Conservation (phyloP, 1,140 invertebrate species). For the Aphis craccivora region DNA sequence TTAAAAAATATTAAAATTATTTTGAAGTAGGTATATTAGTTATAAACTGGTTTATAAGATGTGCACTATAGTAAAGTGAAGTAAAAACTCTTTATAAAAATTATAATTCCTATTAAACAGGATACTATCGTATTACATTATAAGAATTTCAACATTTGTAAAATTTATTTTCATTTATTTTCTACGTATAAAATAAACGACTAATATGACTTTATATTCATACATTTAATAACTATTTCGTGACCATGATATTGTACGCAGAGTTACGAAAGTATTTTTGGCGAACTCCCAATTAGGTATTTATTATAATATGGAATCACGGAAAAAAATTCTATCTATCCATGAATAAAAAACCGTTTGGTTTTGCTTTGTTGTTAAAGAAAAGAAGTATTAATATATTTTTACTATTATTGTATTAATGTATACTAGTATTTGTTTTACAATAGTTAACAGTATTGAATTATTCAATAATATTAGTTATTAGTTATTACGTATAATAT, state of each 20-base stretch:
- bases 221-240: background rate
- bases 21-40: background rate
- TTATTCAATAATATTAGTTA: background rate
- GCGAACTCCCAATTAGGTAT: background rate
- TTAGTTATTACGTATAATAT: no score
- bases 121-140: background rate
- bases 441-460: background rate
- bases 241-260: conserved; percentile 3
- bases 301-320: background rate
- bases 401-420: background rate
- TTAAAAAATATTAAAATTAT: background rate
- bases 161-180: conserved; percentile 9
- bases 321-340: background rate
- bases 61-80: background rate
- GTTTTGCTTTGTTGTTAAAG: background rate
- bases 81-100: background rate
- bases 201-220: background rate
- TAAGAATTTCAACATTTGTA: background rate
- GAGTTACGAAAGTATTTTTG: conserved; percentile 15
- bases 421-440: background rate
- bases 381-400: background rate
- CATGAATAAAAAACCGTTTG: background rate
- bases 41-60: background rate
- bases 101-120: background rate
- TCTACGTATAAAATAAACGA: background rate